Percentiles rank a stretch among this genome's conserved stretches.
These are phyloP conservation scores for Diacarnus erythraeanus DNA, from an alignment of 37 sponge, comb jelly and placozoan species.

Conservation along the genomic window DNA sequence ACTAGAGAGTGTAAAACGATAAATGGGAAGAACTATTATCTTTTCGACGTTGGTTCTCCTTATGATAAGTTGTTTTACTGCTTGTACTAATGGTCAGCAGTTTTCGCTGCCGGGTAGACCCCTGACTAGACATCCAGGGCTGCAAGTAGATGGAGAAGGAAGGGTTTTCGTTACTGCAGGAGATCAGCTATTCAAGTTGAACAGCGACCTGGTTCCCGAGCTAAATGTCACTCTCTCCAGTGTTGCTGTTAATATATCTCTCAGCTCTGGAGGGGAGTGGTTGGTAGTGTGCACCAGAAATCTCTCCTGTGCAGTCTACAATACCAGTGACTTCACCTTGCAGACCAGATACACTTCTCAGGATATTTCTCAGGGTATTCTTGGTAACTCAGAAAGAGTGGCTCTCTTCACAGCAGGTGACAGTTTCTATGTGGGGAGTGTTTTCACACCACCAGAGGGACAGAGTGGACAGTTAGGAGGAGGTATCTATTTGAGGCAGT, in stretches of 20 bases:
- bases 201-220: not conserved
- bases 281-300: conserved; percentile 23
- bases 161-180: conserved; percentile 23
- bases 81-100: not conserved
- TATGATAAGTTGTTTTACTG: not conserved
- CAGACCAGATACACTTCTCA: not conserved
- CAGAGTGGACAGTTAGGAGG: not conserved
- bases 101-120: not conserved
- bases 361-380: too few species aligned
- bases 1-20: too few species aligned
- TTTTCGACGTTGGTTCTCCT: not conserved
- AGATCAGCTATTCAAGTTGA: conserved; percentile 15
- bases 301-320: conserved; percentile 24
- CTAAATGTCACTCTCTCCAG: conserved; percentile 5
- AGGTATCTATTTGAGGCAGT: conserved; percentile 1
- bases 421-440: conserved; percentile 27
- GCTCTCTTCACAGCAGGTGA: conserved; percentile 19
- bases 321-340: conserved; percentile 7
- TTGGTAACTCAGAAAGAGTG: not conserved
- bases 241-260: not conserved
- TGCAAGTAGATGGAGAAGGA: conserved; percentile 25
- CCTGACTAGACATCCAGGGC: not conserved
- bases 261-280: conserved; percentile 18
- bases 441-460: not conserved
- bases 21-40: not conserved